A percentile compares a stretch with the other conserved stretches of the same genome.
These are phyloP conservation scores for Saccostrea cuccullata DNA, from an alignment of 1,140 invertebrate species.

Conservation along the genomic window DNA sequence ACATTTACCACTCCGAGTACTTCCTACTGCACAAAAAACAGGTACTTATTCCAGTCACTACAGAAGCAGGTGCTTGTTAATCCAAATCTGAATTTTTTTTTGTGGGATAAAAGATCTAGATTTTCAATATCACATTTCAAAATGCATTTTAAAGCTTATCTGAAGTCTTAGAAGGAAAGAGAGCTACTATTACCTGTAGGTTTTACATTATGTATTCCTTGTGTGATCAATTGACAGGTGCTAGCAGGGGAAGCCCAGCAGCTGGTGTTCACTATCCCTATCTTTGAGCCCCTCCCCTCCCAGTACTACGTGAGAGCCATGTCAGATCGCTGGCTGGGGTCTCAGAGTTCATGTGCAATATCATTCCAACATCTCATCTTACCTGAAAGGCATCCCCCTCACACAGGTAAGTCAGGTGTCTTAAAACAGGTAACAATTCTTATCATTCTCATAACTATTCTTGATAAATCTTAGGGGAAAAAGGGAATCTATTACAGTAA, in stretches of 20 bases:
- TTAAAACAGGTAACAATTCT: too few species aligned
- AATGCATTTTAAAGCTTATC: too few species aligned
- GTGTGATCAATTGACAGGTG: slow-evolving; percentile 78
- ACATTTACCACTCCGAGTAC: slow-evolving; percentile 97
- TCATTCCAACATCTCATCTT: slow-evolving; percentile 94
- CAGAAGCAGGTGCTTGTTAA: too few species aligned
- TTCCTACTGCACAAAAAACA: slow-evolving; percentile 94
- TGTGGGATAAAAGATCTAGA: too few species aligned
- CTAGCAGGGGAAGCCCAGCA: slow-evolving; percentile 86
- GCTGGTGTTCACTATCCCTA: slow-evolving; percentile 96
- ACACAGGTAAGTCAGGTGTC: slow-evolving; percentile 87
- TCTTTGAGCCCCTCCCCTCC: slow-evolving; percentile 92
- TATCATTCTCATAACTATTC: too few species aligned
- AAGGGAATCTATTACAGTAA: too few species aligned
- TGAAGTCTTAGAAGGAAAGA: too few species aligned
- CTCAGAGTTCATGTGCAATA: slow-evolving; percentile 86
- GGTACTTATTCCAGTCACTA: slow-evolving; percentile 79
- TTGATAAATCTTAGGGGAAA: too few species aligned
- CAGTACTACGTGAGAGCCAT: slow-evolving; percentile 94
- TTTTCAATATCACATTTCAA: too few species aligned
- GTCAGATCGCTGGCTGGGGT: slow-evolving; percentile 95
- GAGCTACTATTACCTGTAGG: too few species aligned
- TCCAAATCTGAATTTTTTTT: too few species aligned
- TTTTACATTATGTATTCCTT: too few species aligned
- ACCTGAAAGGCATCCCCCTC: slow-evolving; percentile 94